phyloP scores from a whole-genome alignment of 2,888 invertebrate genomes.

The Dicycla oo region DNA sequence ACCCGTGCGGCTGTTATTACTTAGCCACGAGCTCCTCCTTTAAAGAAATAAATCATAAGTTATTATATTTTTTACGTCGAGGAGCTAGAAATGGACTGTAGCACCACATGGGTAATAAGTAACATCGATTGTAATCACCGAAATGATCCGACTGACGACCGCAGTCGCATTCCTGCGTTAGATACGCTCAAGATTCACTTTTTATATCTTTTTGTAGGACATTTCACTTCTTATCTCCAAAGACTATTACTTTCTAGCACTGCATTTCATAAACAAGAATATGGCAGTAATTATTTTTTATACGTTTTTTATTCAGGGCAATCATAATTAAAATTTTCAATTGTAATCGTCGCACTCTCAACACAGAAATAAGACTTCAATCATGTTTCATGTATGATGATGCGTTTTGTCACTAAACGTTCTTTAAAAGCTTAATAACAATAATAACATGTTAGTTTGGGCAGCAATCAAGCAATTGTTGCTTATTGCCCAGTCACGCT shows the following conservation, averaged over 20 bases:
- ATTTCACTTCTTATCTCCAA: conserved; percentile 61
- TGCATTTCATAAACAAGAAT: conserved; percentile 19
- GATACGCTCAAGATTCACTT: conserved; percentile 73
- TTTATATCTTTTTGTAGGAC: conserved; percentile 64
- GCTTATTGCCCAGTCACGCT: conserved; percentile 75
- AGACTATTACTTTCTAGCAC: conserved; percentile 50
- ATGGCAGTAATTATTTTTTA: conserved; percentile 39
- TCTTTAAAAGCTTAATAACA: conserved; percentile 80
- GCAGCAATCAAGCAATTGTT: conserved; percentile 74
- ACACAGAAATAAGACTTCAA: conserved; percentile 60
- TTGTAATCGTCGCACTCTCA: conserved; percentile 50
- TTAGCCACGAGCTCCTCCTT: too few species aligned
- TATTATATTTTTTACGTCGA: conserved; percentile 27
- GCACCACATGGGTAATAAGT: conserved; percentile 64
- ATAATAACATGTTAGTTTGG: conserved; percentile 77
- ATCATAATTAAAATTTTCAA: conserved; percentile 58
- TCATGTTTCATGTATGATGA: conserved; percentile 57
- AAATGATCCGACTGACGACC: conserved; percentile 74
- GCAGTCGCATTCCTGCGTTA: conserved; percentile 78
- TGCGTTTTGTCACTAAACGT: conserved; percentile 77
- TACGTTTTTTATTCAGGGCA: conserved; percentile 52
- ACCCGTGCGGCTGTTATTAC: too few species aligned
- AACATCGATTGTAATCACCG: conserved; percentile 79
- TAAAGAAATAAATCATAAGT: conserved; percentile 26
- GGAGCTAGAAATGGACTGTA: conserved; percentile 17